Conservation (phyloP, 2,113 vertebrate species). For the Cynopterus brachyotis region DNA sequence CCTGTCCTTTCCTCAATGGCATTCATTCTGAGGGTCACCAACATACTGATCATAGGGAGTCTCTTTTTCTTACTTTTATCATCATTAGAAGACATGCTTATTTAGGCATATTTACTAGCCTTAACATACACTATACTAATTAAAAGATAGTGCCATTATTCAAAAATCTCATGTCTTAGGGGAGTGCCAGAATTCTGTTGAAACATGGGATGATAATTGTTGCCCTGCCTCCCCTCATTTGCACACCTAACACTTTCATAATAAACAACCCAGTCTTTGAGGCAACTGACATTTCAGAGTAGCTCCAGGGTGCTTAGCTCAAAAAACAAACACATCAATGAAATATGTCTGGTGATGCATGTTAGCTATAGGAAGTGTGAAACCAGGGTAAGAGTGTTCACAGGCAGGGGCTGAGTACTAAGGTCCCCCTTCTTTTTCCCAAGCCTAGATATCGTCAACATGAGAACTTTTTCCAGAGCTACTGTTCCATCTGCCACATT, state of each 20-base stretch:
- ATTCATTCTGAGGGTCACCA: not conserved
- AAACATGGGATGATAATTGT: not conserved
- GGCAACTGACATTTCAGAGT: not conserved
- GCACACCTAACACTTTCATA: not conserved
- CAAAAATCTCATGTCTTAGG: not conserved
- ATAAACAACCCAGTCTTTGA: not conserved
- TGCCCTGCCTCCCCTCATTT: too few species aligned
- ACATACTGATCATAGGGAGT: not conserved
- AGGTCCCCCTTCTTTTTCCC: not conserved
- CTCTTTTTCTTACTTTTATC: not conserved
- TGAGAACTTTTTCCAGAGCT: not conserved
- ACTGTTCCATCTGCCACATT: not conserved
- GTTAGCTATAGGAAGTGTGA: not conserved
- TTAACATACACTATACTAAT: not conserved
- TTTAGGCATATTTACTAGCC: not conserved
- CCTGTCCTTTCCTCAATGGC: rapidly evolving
- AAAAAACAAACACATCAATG: not conserved
- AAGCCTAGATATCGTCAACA: not conserved
- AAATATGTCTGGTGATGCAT: not conserved
- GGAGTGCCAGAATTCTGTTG: not conserved
- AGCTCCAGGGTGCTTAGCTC: not conserved
- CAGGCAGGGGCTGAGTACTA: not conserved
- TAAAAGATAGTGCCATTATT: not conserved
- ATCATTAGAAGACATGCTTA: not conserved
- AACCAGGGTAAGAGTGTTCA: not conserved